Percentiles rank a stretch among this genome's conserved stretches.
Conservation (phyloP, 2,113 vertebrate genomes). For the Rhinolophus ferrumequinum region DNA sequence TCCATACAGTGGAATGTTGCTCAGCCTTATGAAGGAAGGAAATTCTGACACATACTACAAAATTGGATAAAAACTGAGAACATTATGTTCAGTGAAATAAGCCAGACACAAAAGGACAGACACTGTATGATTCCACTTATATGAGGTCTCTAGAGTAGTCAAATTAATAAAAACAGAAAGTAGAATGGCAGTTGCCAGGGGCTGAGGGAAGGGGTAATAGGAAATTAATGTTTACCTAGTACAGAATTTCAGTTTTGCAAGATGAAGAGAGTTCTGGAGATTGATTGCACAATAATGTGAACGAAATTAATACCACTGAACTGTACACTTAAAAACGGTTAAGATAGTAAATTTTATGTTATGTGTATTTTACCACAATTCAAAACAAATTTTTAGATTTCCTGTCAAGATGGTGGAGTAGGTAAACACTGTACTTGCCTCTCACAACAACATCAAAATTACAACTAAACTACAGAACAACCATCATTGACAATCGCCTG, state of each 20-base stretch:
- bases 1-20: neutral
- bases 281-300: neutral
- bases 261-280: neutral
- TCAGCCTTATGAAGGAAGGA: neutral
- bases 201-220: neutral
- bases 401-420: no score
- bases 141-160: neutral
- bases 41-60: neutral
- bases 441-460: no score
- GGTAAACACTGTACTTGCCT: neutral
- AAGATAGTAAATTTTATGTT: neutral
- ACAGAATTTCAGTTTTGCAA: conserved; percentile 30
- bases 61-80: neutral
- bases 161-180: neutral
- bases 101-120: neutral
- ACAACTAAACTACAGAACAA: no score
- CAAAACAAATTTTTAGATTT: neutral
- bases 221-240: neutral
- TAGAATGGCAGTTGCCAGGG: neutral
- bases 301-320: neutral
- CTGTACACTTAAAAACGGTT: neutral
- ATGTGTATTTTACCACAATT: neutral
- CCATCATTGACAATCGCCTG: no score
- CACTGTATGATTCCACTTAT: neutral
- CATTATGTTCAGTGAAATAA: conserved; percentile 15